Conservation (phyloP, 2,797 vertebrate genomes). For the Triplophysa bombifrons region DNA sequence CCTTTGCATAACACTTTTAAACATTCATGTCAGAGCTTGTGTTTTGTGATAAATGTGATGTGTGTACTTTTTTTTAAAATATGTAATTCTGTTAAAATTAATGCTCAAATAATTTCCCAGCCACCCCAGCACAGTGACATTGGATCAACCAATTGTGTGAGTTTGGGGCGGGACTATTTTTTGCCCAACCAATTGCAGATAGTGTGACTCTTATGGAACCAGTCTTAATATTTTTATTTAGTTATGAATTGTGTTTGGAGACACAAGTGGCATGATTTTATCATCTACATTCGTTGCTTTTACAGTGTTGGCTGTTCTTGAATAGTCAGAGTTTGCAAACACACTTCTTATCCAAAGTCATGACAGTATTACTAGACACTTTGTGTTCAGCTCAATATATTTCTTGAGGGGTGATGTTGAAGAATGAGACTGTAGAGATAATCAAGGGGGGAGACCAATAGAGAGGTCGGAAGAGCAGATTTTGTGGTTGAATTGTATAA, state of each 20-base stretch:
- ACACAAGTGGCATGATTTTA: neutral
- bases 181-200: neutral
- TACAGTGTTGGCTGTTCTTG: neutral
- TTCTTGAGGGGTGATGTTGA: conserved; percentile 16
- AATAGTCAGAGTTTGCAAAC: neutral
- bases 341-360: neutral
- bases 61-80: neutral
- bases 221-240: too few species aligned
- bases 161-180: neutral
- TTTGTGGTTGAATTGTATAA: conserved; percentile 39
- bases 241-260: neutral
- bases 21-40: conserved; percentile 8
- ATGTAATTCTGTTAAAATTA: too few species aligned
- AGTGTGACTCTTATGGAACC: neutral
- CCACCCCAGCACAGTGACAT: neutral
- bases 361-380: neutral
- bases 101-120: neutral
- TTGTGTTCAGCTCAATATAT: conserved; percentile 16
- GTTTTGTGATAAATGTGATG: conserved; percentile 5
- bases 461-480: conserved; percentile 14
- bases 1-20: neutral
- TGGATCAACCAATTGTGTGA: neutral
- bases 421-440: conserved; percentile 5
- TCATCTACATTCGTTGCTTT: neutral
- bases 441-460: conserved; percentile 19